Percentiles rank a stretch among this genome's conserved stretches.
Conservation (phyloP, 1,140 invertebrate species). For the Tetramorium alpestre region DNA sequence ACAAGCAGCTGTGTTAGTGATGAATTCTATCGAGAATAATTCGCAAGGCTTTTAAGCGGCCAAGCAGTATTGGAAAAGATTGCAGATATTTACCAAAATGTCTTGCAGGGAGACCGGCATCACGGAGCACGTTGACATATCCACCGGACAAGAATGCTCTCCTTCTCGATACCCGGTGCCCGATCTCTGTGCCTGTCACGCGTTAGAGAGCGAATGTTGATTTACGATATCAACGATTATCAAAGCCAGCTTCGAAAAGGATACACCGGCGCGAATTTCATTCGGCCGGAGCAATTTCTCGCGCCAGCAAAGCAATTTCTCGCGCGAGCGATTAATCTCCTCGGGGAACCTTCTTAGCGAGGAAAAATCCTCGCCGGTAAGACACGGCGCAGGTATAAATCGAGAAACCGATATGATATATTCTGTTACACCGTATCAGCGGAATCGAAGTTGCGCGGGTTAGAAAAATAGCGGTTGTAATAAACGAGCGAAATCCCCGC, state of each 20-base stretch:
- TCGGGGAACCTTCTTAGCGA: background rate
- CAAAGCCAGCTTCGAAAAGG: conserved; percentile 6
- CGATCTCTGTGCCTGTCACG: conserved; percentile 4
- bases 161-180: conserved; percentile 51
- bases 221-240: conserved; percentile 25
- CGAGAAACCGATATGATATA: conserved; percentile 49
- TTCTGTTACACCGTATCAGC: conserved; percentile 41
- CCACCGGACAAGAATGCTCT: conserved; percentile 35
- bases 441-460: conserved; percentile 19
- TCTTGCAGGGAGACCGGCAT: conserved; percentile 85
- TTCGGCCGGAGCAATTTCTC: conserved; percentile 45
- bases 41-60: background rate
- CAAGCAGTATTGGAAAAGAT: conserved; percentile 17
- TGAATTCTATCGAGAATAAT: background rate
- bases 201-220: conserved; percentile 36
- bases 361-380: conserved; percentile 28
- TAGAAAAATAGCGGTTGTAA: conserved; percentile 2
- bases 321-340: conserved; percentile 56
- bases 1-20: conserved; percentile 16
- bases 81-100: conserved; percentile 82
- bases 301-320: conserved; percentile 51
- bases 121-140: conserved; percentile 83
- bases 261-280: conserved; percentile 30
- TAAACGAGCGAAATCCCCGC: conserved; percentile 40
- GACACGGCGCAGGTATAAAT: conserved; percentile 45